Percentiles rank a stretch among this genome's conserved stretches.
Evolutionary conservation across 2,797 vertebrate species (phyloP).

Genomic region (Valencia hispanica): DNA sequence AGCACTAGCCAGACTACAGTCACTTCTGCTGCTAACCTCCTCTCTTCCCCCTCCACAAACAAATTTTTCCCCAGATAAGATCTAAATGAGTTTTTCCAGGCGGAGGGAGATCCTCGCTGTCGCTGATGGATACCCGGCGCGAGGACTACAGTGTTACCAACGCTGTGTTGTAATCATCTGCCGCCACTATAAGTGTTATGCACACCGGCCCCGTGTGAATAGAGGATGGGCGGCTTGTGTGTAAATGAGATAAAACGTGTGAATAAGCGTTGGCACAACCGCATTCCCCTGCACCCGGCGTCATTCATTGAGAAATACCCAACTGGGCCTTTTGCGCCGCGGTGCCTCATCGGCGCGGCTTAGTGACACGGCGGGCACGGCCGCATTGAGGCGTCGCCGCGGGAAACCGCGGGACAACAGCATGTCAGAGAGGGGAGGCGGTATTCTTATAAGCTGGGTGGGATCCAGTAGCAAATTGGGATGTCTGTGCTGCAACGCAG

Average conservation of each 20-base stretch:
- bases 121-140: constrained; percentile 76
- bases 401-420: constrained; percentile 71
- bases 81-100: constrained; percentile 86
- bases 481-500: constrained; percentile 67
- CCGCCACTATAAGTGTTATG: constrained; percentile 54
- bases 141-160: constrained; percentile 56
- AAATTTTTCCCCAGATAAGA: constrained; percentile 82
- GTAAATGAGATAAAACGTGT: constrained; percentile 72
- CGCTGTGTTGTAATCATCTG: constrained; percentile 72
- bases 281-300: constrained; percentile 47
- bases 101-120: constrained; percentile 69
- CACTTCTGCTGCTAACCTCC: constrained; percentile 56
- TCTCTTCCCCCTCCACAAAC: constrained; percentile 67
- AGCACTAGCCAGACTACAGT: constrained; percentile 64
- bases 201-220: constrained; percentile 43
- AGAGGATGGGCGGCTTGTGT: constrained; percentile 62
- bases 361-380: constrained; percentile 74
- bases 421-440: constrained; percentile 65
- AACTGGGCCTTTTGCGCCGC: constrained; percentile 59
- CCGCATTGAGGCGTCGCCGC: constrained; percentile 74
- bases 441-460: constrained; percentile 60
- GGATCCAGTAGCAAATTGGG: constrained; percentile 75
- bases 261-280: constrained; percentile 69
- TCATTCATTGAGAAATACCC: constrained; percentile 72
- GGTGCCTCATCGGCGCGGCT: constrained; percentile 63